Base-by-base conservation (phyloP, 1,140 invertebrate species). In the Neodiprion lecontei region DNA sequence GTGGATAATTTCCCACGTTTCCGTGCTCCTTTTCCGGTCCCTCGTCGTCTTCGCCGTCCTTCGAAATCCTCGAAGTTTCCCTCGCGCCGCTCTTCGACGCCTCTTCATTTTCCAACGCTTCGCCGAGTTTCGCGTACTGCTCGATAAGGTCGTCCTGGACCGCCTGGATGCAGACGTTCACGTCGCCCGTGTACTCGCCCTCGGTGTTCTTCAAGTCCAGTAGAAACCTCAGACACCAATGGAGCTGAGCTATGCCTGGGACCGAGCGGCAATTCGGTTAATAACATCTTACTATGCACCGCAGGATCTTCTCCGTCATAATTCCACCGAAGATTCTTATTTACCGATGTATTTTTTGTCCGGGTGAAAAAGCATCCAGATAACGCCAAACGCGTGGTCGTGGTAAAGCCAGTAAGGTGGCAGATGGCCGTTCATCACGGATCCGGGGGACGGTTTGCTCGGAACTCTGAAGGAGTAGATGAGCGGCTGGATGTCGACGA, bases 361-460 rank as follows among this genome's bases (percentile, higher is more conserved):
- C 17, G 72, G 70, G 49, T 70, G 72, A 75, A 77, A 77, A 40
- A 77, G 73, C 68, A 70, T 67, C 76, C 76, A 77, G 65, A 77
- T 77, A 17, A 77, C 76, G 17, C 76, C 76, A 17, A 77, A 73
- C 9, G 61, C 76, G 67, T 77, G 76, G 66, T 77, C 76, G 21
- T 77, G 71, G 48, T 75, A 75, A 10, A 76, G 68, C 72, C 72
- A 73, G 50, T 74, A 65, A 9, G 72, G 75, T 40, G 75, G 75
- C 11, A 61, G 48, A 11, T 48, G 48, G 9, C 69, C 72, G 4
- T 68, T 70, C 72, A 71, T 74, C 3, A 76, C 72, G 14, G 72
- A 70, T n/a, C 72, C 72, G 10, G 68, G 1, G 21, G 61, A 17
- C 9, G 53, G 48, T 11, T 21, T 8, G 61, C 48, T 12, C 21